These are phyloP conservation scores for Clangula hyemalis DNA, from an alignment of 2,797 vertebrate genomes.

Conservation along the genomic window DNA sequence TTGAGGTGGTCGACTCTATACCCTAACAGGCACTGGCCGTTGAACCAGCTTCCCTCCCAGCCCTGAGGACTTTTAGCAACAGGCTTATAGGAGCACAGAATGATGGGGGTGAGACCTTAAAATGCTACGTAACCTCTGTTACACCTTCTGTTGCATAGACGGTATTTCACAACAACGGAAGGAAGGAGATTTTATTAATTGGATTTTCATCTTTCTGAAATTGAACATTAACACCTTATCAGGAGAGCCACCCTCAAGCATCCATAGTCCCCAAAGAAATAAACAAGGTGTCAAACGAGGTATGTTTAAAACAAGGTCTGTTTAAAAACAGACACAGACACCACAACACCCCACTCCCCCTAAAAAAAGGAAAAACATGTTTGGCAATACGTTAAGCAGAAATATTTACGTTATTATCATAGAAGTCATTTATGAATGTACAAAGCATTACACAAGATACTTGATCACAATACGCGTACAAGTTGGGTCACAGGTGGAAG, in stretches of 20 bases:
- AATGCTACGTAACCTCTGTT: background rate
- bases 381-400: background rate
- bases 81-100: background rate
- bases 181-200: background rate
- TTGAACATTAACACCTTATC: background rate
- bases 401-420: background rate
- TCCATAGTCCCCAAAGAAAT: background rate
- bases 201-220: background rate
- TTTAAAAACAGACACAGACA: background rate
- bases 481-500: background rate
- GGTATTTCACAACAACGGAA: background rate
- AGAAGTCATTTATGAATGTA: background rate
- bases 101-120: rapidly evolving
- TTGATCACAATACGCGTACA: background rate
- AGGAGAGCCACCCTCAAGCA: background rate
- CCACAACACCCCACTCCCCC: background rate
- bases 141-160: background rate
- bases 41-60: background rate
- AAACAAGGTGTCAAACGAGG: background rate
- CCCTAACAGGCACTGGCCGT: rapidly evolving
- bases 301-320: no score
- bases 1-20: rapidly evolving
- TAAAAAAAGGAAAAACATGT: background rate
- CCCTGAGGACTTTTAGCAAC: background rate
- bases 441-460: background rate